Conservation (phyloP, 2,113 vertebrate species). For the Malaclemys terrapin region DNA sequence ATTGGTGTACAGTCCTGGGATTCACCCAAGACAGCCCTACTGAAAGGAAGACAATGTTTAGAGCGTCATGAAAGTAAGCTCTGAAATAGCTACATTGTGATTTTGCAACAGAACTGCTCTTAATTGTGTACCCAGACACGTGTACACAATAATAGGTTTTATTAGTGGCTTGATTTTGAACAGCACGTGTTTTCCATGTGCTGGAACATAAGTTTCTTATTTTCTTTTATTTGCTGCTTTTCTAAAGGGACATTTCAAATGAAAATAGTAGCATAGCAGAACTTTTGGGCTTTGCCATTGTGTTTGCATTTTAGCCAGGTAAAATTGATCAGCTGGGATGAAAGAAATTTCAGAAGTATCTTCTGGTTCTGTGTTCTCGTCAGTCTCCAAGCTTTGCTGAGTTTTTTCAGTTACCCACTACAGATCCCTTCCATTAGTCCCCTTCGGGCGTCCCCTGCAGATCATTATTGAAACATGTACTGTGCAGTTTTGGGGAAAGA, state of each 20-base stretch:
- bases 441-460: not conserved
- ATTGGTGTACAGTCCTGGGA: not conserved
- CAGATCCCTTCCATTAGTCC: not conserved
- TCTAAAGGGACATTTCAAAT: not conserved
- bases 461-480: not conserved
- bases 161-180: not conserved
- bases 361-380: not conserved
- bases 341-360: not conserved
- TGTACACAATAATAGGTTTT: fast-evolving
- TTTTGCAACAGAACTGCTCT: not conserved
- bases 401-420: not conserved
- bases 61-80: not conserved
- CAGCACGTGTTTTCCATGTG: not conserved
- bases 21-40: not conserved
- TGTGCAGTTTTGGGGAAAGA: not conserved
- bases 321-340: not conserved
- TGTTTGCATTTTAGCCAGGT: not conserved
- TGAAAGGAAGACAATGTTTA: not conserved
- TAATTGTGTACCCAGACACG: not conserved
- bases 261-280: not conserved
- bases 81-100: not conserved
- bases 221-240: not conserved
- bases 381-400: not conserved
- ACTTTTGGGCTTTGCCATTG: not conserved
- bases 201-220: not conserved